phyloP scores from a whole-genome alignment of 2,113 vertebrate species.

The Chloropsis hardwickii region DNA sequence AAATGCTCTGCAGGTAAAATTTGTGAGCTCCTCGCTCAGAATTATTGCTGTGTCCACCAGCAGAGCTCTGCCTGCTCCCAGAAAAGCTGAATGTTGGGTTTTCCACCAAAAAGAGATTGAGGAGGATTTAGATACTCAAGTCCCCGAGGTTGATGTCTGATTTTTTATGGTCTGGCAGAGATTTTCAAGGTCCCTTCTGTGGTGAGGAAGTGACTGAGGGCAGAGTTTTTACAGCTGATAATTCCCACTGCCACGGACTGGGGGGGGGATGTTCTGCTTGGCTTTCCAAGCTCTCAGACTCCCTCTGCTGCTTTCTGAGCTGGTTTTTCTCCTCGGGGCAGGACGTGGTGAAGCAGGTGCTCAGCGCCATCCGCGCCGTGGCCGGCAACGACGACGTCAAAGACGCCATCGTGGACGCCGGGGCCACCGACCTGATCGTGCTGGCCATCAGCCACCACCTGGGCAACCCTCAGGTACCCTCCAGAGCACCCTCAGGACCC shows the following conservation, averaged over 20 bases:
- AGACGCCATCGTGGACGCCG: constrained; percentile 82
- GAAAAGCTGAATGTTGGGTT: not conserved
- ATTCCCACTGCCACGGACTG: fast-evolving
- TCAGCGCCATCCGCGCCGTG: constrained; percentile 82
- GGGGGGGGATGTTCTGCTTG: not conserved
- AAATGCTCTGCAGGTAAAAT: not conserved
- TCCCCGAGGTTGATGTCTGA: not conserved
- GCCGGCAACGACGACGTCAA: constrained; percentile 95
- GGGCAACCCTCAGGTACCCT: constrained; percentile 76
- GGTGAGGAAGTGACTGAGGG: not conserved
- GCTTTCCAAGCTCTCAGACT: fast-evolving
- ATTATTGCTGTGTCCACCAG: not conserved
- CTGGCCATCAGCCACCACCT: constrained; percentile 86
- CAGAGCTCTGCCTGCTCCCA: not conserved
- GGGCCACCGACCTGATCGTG: constrained; percentile 84
- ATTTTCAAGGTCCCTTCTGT: fast-evolving
- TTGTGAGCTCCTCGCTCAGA: not conserved
- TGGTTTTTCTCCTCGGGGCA: not conserved
- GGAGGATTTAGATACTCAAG: not conserved
- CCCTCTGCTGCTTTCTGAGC: not conserved
- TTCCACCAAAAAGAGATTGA: not conserved
- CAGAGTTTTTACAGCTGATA: fast-evolving
- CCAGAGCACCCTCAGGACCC: constrained; percentile 63
- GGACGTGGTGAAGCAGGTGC: constrained; percentile 90
- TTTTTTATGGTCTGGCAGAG: not conserved